phyloP scores from a whole-genome alignment of 1,140 invertebrate species.

The Sitobion miscanthi region DNA sequence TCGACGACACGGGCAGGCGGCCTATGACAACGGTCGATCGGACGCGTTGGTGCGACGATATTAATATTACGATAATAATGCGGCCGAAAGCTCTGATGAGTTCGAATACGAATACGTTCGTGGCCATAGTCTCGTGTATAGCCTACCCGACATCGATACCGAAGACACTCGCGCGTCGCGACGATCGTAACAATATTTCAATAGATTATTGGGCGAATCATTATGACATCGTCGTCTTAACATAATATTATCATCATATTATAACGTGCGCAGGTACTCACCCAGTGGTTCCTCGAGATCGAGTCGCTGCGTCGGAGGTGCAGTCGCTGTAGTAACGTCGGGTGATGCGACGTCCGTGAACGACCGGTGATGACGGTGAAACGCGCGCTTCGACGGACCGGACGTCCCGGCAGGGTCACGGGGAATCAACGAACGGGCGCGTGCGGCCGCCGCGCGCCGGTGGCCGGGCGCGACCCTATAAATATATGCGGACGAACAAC shows the following conservation, averaged over 20 bases:
- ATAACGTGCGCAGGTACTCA: neutral
- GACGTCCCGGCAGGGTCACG: constrained; percentile 1
- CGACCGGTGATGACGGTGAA: neutral
- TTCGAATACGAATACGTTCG: too few relatives aligned
- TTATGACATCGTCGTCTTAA: neutral
- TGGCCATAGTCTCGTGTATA: neutral
- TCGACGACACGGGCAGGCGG: too few relatives aligned
- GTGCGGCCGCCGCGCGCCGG: neutral
- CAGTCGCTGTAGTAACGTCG: neutral
- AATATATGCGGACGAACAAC: neutral
- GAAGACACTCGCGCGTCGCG: neutral
- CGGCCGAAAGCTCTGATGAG: too few relatives aligned
- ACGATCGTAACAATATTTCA: neutral
- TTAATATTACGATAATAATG: too few relatives aligned
- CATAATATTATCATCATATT: neutral
- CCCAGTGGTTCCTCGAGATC: neutral
- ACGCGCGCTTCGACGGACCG: constrained; percentile 2
- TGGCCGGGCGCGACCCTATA: constrained; percentile 40
- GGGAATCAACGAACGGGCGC: neutral
- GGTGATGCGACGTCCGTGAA: neutral
- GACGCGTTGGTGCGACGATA: too few relatives aligned
- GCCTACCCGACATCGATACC: neutral
- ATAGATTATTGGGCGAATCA: too few relatives aligned
- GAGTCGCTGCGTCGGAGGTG: neutral
- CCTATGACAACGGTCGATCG: too few relatives aligned